These are phyloP conservation scores for Agrochola lychnidis DNA, from an alignment of 2,888 invertebrate species.

Conservation along the genomic window DNA sequence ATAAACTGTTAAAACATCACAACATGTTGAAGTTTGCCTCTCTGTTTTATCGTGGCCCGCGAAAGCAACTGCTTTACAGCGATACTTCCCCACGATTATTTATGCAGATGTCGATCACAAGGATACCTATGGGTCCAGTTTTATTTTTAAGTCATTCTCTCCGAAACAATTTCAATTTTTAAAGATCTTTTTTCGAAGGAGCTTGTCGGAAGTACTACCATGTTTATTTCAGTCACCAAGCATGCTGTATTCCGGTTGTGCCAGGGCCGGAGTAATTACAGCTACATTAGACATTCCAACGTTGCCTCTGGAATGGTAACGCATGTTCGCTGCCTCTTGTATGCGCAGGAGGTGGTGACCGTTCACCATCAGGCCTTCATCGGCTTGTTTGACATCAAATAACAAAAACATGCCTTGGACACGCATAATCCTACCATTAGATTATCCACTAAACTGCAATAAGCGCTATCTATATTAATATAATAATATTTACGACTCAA, in stretches of 20 bases:
- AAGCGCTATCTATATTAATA: constrained; percentile 63
- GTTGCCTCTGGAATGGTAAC: too few species aligned
- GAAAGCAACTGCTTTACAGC: too few species aligned
- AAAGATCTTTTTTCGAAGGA: not conserved
- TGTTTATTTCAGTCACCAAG: not conserved
- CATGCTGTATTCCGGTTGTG: not conserved
- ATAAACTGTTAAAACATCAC: not conserved
- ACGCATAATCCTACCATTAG: constrained; percentile 41
- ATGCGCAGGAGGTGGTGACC: too few species aligned
- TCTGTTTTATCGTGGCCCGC: not conserved
- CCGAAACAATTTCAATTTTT: not conserved
- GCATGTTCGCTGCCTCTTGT: not conserved
- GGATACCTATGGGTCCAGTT: not conserved
- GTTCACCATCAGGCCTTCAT: not conserved
- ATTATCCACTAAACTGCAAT: constrained; percentile 47
- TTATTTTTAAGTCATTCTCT: not conserved
- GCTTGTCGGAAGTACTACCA: not conserved
- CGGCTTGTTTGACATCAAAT: not conserved
- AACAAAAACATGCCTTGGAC: not conserved
- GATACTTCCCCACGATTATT: not conserved
- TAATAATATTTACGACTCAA: constrained; percentile 56
- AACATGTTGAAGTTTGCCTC: not conserved
- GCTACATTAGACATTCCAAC: not conserved
- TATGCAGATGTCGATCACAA: not conserved
- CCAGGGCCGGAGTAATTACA: not conserved